Base-by-base conservation (phyloP, 2,113 vertebrate species). In the Grammomys surdaster region DNA sequence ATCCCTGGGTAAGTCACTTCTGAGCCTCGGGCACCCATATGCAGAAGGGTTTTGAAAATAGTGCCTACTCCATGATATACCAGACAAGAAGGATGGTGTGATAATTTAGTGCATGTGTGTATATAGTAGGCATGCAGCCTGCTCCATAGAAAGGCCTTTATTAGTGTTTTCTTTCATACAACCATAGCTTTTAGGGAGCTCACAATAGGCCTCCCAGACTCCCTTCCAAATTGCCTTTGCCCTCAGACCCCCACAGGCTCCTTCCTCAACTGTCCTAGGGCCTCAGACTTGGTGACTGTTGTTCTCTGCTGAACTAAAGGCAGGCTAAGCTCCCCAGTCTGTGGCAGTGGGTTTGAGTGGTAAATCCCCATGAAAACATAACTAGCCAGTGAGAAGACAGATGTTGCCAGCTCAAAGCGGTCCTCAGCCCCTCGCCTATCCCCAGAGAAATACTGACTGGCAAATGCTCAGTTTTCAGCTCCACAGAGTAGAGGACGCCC, bases 311-410 rank as follows among this genome's bases (percentile, higher is more conserved):
- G 48, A 85, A 92, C 65, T 22, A 31, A 91, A 16, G 88, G 89
- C 46, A 82, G 82, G 88, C 84, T 73, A 84, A 89, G 67, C 28
- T 67, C 88, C 82, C 90, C 17, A 63, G 93, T 76, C 51, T 72
- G 84, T 67, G 84, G 95, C 92, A 70, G 76, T 73, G 56, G 11
- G 82, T 91, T 73, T 78, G 87, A 76, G 80, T 17, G 40, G 87
- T 6, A 54, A 76, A 31, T 89, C 95, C 95, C 92, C 90, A 92
- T 36, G n/a, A 90, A 90, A 97, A 97, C 93, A 92, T 5, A 48
- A 17, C 24, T 6, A 88, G 84, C 48, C 82, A 88, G 89, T 87
- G 75, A 92, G 84, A 93, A 96, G 89, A 89, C 91, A 88, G 92
- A 94, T 69, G 80, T 82, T 75, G 60, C 54, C 92, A 75, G 93